Evolutionary conservation across 1,140 invertebrate genomes (phyloP), one percentile per base, ranked within the genome.

Genomic region (Tetragnatha versicolor): DNA sequence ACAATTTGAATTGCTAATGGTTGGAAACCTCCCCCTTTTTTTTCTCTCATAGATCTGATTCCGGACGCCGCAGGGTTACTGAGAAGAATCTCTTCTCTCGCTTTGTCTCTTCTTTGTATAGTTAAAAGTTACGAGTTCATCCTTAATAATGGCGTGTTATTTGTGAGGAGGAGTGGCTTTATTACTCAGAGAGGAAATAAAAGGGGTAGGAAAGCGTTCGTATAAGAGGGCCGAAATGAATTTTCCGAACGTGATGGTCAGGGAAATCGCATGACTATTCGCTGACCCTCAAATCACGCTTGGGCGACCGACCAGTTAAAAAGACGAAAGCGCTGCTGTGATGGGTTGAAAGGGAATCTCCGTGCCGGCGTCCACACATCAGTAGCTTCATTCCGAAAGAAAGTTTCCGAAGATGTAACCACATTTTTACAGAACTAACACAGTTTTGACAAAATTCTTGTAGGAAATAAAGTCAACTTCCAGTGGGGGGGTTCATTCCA

Each of bases 1-100:
- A n/a, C 27, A 68, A 49, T 68, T 68, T 68, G 63, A 37, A 68
- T 47, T 49, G 47, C 42, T 47, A 39, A 68, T 68, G 55, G 55
- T 33, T 27, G 29, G 5, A 6, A 5, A 7, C 14, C 22, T 58
- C 35, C 29, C 9, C 35, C 55, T 4, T n/a, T 25, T 9, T 10
- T 20, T 51, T 25, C 49, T 51, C 39, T 42, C 39, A 33, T 2
- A 7, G 29, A 58, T 20, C 35, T 2, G 4, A n/a, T 7, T 55
- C 12, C 29, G 17, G 25, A 12, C 35, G 17, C 6, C n/a, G n/a
- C n/a, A n/a, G n/a, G 29, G 55, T 14, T 58, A 58, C 20, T 14
- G 3, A 20, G 33, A 14, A 33, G 33, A 31, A 53, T 25, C 12
- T 20, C 31, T 31, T 33, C 55, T 58, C 49, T 17, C 17, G 7